These are phyloP conservation scores for Molorchus minor DNA, from an alignment of 2,888 invertebrate species.

Conservation along the genomic window DNA sequence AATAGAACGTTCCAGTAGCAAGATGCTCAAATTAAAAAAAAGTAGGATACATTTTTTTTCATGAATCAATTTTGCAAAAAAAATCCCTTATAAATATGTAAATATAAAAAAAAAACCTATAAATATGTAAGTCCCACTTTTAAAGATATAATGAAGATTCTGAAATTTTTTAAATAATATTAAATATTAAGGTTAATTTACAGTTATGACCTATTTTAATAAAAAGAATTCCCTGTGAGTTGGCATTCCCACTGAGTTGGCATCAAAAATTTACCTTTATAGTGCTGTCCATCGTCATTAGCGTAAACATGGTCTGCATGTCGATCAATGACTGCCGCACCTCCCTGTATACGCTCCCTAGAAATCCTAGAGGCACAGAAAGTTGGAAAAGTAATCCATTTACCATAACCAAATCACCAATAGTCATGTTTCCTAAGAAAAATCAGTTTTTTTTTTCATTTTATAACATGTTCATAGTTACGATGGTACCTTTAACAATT, in stretches of 20 bases:
- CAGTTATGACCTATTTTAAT: constrained; percentile 29
- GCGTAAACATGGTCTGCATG: constrained; percentile 98
- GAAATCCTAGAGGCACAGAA: constrained; percentile 95
- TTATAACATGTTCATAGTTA: constrained; percentile 29
- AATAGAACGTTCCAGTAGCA: too few species aligned
- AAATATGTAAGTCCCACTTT: background rate
- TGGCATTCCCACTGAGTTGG: constrained; percentile 11
- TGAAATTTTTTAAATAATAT: constrained; percentile 1
- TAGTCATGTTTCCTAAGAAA: constrained; percentile 86
- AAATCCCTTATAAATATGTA: too few species aligned
- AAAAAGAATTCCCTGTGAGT: too few species aligned
- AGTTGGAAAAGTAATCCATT: constrained; percentile 98
- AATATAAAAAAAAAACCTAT: background rate
- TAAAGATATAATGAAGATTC: background rate
- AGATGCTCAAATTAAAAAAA: too few species aligned
- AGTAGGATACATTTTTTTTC: too few species aligned
- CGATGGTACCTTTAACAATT: constrained; percentile 77
- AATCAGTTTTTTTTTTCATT: background rate
- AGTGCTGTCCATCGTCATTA: constrained; percentile 86
- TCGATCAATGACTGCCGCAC: constrained; percentile 96
- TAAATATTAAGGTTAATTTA: constrained; percentile 19
- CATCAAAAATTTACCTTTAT: constrained; percentile 80
- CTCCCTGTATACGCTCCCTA: constrained; percentile 99
- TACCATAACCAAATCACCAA: constrained; percentile 98
- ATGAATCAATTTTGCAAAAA: too few species aligned